Conservation (phyloP, 2,888 invertebrate species). For the Margaritifera margaritifera region DNA sequence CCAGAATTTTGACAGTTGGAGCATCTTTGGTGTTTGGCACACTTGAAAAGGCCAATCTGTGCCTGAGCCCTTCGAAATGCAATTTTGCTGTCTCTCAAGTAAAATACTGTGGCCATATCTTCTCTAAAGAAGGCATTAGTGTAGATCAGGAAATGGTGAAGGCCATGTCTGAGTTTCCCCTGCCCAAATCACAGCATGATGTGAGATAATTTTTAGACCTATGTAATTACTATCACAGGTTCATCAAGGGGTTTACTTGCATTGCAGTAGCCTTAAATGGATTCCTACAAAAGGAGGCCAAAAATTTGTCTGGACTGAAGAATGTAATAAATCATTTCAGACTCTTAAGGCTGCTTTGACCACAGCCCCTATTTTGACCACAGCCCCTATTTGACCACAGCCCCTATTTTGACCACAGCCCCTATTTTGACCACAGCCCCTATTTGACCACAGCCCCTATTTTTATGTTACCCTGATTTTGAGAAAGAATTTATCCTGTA, state of each 20-base stretch:
- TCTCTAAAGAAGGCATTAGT: slow-evolving; percentile 27
- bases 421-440: too few relatives aligned
- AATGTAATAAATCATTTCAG: slow-evolving; percentile 22
- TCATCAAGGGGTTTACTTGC: slow-evolving; percentile 25
- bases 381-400: too few relatives aligned
- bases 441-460: too few relatives aligned
- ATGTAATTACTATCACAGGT: slow-evolving; percentile 27
- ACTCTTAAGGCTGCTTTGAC: slow-evolving; percentile 20
- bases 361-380: slow-evolving; percentile 27
- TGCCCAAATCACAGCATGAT: slow-evolving; percentile 29
- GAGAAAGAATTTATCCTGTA: slow-evolving; percentile 23
- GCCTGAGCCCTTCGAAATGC: too few relatives aligned
- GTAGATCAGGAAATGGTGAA: slow-evolving; percentile 26
- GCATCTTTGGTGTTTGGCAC: slow-evolving; percentile 34
- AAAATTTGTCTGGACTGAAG: slow-evolving; percentile 29
- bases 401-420: too few relatives aligned
- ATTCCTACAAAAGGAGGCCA: slow-evolving; percentile 21
- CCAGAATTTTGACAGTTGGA: slow-evolving; percentile 31
- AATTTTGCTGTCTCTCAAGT: slow-evolving; percentile 31
- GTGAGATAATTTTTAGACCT: slow-evolving; percentile 29
- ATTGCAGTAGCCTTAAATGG: slow-evolving; percentile 30
- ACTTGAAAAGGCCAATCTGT: slow-evolving; percentile 28
- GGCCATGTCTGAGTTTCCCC: slow-evolving; percentile 14
- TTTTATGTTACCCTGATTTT: slow-evolving; percentile 32
- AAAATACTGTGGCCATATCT: slow-evolving; percentile 33